phyloP scores from a whole-genome alignment of 2,888 invertebrate species.

The Priocnemis perturbator region DNA sequence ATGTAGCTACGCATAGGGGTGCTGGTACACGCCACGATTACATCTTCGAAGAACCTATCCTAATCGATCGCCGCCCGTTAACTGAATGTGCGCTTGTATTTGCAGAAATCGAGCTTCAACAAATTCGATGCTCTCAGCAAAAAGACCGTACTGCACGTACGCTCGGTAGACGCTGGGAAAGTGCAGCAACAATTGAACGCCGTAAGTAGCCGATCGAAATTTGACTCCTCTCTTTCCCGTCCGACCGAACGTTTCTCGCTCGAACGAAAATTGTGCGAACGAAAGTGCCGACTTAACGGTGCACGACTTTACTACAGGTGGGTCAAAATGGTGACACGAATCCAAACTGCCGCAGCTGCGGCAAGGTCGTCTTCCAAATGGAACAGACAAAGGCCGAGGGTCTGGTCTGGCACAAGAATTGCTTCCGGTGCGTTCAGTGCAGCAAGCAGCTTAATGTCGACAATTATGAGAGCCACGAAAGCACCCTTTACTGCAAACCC shows the following conservation, averaged over 20 bases:
- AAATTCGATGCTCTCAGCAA: conserved; percentile 85
- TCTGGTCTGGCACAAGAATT: conserved; percentile 94
- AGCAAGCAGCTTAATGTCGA: conserved; percentile 95
- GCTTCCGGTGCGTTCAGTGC: conserved; percentile 96
- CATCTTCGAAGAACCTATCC: too few relatives aligned
- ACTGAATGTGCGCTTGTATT: conserved; percentile 50
- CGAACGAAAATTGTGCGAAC: neutral
- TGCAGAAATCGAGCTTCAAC: conserved; percentile 86
- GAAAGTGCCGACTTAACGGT: conserved; percentile 11
- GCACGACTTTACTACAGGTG: conserved; percentile 60
- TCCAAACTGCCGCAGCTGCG: conserved; percentile 88
- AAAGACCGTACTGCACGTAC: conserved; percentile 81
- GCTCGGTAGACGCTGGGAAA: conserved; percentile 82
- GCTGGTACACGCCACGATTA: too few relatives aligned
- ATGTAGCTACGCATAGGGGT: too few relatives aligned
- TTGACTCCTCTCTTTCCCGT: too few relatives aligned
- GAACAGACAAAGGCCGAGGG: conserved; percentile 96
- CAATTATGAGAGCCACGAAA: conserved; percentile 94
- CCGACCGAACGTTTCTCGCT: too few relatives aligned
- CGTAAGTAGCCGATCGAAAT: conserved; percentile 75
- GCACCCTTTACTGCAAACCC: conserved; percentile 92
- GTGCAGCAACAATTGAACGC: conserved; percentile 82
- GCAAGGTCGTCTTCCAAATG: conserved; percentile 96
- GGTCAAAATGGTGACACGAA: conserved; percentile 77
- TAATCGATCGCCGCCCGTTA: too few relatives aligned